These are phyloP conservation scores for Platichthys flesus DNA, from an alignment of 2,113 vertebrate species.

Conservation along the genomic window DNA sequence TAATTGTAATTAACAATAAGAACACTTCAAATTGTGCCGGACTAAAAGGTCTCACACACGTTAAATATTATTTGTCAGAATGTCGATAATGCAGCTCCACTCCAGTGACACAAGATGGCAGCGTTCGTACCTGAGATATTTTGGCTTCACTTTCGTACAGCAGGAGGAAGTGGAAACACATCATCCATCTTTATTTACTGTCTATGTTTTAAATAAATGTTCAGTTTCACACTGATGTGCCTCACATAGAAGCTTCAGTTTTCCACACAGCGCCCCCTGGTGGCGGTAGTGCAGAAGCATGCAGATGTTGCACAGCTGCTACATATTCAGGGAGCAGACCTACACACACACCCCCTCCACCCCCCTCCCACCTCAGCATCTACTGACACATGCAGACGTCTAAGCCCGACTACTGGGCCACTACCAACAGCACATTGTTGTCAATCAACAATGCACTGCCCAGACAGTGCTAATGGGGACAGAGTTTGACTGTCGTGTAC, in stretches of 20 bases:
- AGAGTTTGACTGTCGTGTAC: constrained; percentile 62
- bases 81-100: too few relatives aligned
- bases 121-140: too few relatives aligned
- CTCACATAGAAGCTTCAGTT: constrained; percentile 45
- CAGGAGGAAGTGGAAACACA: too few relatives aligned
- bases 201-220: too few relatives aligned
- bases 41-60: too few relatives aligned
- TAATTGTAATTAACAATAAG: too few relatives aligned
- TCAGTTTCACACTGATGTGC: neutral
- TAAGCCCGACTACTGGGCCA: constrained; percentile 78
- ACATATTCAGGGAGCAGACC: neutral
- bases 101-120: too few relatives aligned
- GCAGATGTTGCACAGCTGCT: constrained; percentile 46
- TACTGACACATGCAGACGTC: constrained; percentile 79
- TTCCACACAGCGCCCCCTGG: constrained; percentile 25
- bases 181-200: too few relatives aligned
- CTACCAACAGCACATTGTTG: constrained; percentile 96
- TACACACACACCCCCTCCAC: constrained; percentile 45
- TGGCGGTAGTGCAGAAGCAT: constrained; percentile 10
- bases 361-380: constrained; percentile 57
- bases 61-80: too few relatives aligned
- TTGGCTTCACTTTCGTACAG: too few relatives aligned
- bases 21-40: too few relatives aligned
- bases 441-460: constrained; percentile 94
- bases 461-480: constrained; percentile 85